These are phyloP conservation scores for Acleris sparsana DNA, from an alignment of 2,888 invertebrate genomes.

Conservation along the genomic window DNA sequence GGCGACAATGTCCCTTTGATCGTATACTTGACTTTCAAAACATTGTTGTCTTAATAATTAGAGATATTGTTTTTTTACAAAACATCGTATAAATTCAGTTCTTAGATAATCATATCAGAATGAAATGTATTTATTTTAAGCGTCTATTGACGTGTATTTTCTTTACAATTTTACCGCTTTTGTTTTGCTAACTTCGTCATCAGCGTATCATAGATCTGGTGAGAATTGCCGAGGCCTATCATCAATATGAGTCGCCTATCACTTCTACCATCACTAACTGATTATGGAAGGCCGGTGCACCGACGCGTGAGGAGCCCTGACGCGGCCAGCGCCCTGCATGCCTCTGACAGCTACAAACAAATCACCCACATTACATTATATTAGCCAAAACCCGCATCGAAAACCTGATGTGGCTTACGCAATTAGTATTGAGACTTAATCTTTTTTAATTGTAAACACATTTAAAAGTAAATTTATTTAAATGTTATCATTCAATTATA, in stretches of 20 bases:
- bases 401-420: slow-evolving; percentile 6
- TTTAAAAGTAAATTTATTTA: too few species aligned
- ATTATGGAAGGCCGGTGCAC: slow-evolving; percentile 58
- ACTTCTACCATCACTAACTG: slow-evolving; percentile 42
- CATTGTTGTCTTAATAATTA: too few species aligned
- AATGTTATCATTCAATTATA: too few species aligned
- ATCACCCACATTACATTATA: slow-evolving; percentile 50
- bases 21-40: too few species aligned
- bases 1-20: not conserved
- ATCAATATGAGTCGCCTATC: slow-evolving; percentile 42
- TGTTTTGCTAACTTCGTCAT: not conserved
- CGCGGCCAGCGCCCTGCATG: slow-evolving; percentile 64
- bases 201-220: not conserved
- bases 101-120: too few species aligned
- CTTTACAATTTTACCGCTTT: too few species aligned
- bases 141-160: too few species aligned
- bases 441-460: too few species aligned
- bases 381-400: slow-evolving; percentile 22
- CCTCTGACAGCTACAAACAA: slow-evolving; percentile 74
- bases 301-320: slow-evolving; percentile 68
- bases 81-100: too few species aligned
- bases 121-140: too few species aligned
- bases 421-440: not conserved
- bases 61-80: too few species aligned
- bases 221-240: not conserved